Percentiles rank a stretch among this genome's conserved stretches.
Conservation (phyloP, 2,888 invertebrate species). For the Drosophila cracens region DNA sequence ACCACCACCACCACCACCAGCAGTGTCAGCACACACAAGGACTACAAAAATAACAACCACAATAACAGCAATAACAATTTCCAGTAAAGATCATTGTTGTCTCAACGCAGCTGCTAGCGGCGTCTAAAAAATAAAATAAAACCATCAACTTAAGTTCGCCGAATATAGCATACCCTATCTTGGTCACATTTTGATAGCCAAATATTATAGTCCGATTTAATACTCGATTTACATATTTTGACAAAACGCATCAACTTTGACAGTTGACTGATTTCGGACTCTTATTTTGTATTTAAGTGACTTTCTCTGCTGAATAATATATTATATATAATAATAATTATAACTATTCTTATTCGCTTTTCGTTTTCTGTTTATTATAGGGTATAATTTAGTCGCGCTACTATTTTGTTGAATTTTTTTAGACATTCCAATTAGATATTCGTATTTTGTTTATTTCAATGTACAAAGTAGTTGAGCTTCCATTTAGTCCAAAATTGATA, state of each 20-base stretch:
- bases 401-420: neutral
- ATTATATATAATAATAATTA: neutral
- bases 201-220: neutral
- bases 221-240: neutral
- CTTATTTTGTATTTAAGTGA: neutral
- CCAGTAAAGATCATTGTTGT: constrained; percentile 3
- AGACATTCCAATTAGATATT: neutral
- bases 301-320: neutral
- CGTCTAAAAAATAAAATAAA: neutral
- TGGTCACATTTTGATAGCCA: neutral
- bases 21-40: neutral
- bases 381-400: too few relatives aligned
- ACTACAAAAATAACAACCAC: neutral
- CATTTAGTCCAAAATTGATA: neutral
- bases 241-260: neutral
- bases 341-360: neutral
- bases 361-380: too few relatives aligned
- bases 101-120: constrained; percentile 1
- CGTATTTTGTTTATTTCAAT: too few relatives aligned
- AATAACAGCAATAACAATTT: constrained; percentile 3
- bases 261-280: neutral
- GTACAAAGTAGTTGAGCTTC: too few relatives aligned
- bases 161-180: neutral
- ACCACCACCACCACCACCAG: neutral
- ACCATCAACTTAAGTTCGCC: neutral